Evolutionary conservation across 2,888 invertebrate species (phyloP).

Genomic region (Pheosia tremula): DNA sequence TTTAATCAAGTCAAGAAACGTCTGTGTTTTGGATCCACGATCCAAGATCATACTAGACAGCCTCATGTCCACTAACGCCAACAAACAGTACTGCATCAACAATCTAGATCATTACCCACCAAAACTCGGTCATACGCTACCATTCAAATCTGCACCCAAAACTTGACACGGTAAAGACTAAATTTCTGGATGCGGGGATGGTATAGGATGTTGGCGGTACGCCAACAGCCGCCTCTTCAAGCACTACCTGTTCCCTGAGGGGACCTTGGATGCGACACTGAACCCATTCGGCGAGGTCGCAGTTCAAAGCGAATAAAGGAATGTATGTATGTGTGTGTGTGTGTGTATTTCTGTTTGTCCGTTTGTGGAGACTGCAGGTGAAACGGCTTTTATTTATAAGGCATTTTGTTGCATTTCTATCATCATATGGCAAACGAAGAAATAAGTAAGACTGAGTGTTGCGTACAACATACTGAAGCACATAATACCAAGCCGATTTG

Average conservation of each 20-base stretch:
- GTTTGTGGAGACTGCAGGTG: background rate
- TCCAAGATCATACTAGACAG: conserved; percentile 4
- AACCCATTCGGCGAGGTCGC: conserved; percentile 43
- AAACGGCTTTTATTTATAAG: background rate
- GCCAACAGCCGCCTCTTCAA: conserved; percentile 38
- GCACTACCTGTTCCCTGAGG: conserved; percentile 52
- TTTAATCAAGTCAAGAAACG: too few relatives aligned
- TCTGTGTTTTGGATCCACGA: background rate
- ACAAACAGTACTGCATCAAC: conserved; percentile 4
- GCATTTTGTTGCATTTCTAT: background rate
- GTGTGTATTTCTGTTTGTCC: background rate
- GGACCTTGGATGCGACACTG: conserved; percentile 60
- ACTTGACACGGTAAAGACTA: conserved; percentile 10
- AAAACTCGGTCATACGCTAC: conserved; percentile 28
- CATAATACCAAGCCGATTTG: too few relatives aligned
- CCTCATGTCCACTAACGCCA: conserved; percentile 2
- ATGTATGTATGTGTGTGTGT: background rate
- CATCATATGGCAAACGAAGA: too few relatives aligned
- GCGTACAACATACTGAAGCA: too few relatives aligned
- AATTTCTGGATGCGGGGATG: conserved; percentile 1
- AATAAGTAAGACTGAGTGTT: too few relatives aligned
- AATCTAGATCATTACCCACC: conserved; percentile 30
- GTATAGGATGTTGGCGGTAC: conserved; percentile 21
- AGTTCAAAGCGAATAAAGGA: background rate
- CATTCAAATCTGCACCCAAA: conserved; percentile 11